Evolutionary conservation across 2,888 invertebrate genomes (phyloP), one percentile per base, ranked within the genome.

Genomic region (Sminthurides aquaticus): DNA sequence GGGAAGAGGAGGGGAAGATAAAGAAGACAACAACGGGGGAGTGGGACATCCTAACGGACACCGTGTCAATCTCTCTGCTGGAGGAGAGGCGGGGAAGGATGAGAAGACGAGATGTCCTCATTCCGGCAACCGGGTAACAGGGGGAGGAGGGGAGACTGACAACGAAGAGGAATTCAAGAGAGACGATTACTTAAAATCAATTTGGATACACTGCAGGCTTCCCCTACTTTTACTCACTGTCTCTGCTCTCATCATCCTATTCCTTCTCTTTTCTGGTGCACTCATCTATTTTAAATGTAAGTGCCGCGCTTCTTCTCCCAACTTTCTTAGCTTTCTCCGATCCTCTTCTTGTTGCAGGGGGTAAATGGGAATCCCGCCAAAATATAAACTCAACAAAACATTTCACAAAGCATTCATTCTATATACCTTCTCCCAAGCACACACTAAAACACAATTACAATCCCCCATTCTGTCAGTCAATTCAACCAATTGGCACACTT

Each of bases 261-360:
- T 72, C 49, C 63, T 72, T n/a, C 67, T 69, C 57, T 71, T 71
- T 56, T 72, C 72, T 48, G 72, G 70, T 54, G 70, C 68, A 67
- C 69, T 72, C 60, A 67, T 72, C 62, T 72, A 72, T 61, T 69
- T 67, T 58, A 72, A 71, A 69, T 71, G 72, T 72, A 70, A 71
- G 72, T 60, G 18, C 25, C 18, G 43, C 43, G n/a, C n/a, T n/a
- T n/a, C n/a, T n/a, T n/a, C n/a, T n/a, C n/a, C n/a, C n/a, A n/a
- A n/a, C n/a, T n/a, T n/a, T n/a, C n/a, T n/a, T n/a, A n/a, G n/a
- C n/a, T n/a, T n/a, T n/a, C n/a, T n/a, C n/a, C n/a, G n/a, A n/a
- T n/a, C n/a, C n/a, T n/a, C n/a, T n/a, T n/a, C n/a, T n/a, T n/a
- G n/a, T n/a, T n/a, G n/a, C n/a, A n/a, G n/a, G n/a, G n/a, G n/a